A percentile compares a stretch with the other conserved stretches of the same genome.
Evolutionary conservation across 1,140 invertebrate species (phyloP).

Genomic region (Pollicipes pollicipes): DNA sequence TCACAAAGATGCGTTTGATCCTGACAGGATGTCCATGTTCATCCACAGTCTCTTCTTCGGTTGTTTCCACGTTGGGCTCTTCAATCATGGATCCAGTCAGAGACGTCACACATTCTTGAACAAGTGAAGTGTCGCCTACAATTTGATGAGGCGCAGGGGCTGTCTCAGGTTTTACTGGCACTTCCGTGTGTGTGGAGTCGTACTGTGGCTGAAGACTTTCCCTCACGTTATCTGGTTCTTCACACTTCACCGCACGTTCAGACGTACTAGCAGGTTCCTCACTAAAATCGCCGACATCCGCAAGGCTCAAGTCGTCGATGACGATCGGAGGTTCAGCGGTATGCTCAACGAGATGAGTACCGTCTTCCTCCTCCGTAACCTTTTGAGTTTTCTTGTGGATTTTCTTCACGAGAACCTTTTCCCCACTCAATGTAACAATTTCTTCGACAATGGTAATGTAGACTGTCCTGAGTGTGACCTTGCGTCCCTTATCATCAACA

Average conservation of each 20-base stretch:
- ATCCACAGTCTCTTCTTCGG: neutral
- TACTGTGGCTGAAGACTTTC: too few relatives aligned
- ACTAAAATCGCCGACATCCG: neutral
- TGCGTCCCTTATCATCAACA: neutral
- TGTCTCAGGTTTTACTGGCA: too few relatives aligned
- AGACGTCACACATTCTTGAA: too few relatives aligned
- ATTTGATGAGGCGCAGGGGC: too few relatives aligned
- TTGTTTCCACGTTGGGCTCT: neutral
- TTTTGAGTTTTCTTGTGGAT: neutral
- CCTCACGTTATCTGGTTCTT: too few relatives aligned
- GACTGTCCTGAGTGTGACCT: neutral
- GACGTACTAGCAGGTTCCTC: too few relatives aligned
- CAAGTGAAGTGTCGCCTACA: too few relatives aligned
- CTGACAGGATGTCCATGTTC: neutral
- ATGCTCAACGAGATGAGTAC: neutral
- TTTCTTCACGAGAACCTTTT: neutral
- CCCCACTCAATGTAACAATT: neutral
- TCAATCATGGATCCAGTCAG: neutral
- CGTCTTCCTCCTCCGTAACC: neutral
- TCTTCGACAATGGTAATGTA: neutral
- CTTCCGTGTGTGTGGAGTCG: too few relatives aligned
- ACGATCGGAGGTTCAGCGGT: neutral
- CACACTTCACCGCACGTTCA: too few relatives aligned
- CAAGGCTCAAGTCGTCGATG: neutral
- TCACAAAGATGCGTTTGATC: neutral